Evolutionary conservation across 2,113 vertebrate species (phyloP).

Genomic region (Macaca nemestrina): DNA sequence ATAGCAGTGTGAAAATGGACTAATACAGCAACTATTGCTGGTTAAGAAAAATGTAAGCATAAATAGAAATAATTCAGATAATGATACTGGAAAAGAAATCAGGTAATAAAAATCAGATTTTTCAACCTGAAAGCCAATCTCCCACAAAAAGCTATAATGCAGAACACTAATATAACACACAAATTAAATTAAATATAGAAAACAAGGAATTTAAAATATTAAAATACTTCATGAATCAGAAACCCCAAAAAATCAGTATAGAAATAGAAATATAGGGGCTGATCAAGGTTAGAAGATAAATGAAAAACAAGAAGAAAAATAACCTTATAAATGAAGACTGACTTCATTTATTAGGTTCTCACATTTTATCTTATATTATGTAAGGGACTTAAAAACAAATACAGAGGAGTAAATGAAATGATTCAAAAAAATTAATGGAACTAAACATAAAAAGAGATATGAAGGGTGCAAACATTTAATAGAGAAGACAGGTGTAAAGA

Average conservation of each 20-base stretch:
- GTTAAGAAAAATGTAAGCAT: not conserved
- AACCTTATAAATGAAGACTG: not conserved
- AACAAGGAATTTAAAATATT: not conserved
- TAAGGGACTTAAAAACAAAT: not conserved
- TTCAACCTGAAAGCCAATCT: not conserved
- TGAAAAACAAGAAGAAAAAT: not conserved
- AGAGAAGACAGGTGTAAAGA: not conserved
- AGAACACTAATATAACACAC: not conserved
- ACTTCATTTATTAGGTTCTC: not conserved
- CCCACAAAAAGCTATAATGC: not conserved
- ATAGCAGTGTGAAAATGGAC: no score
- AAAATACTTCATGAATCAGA: not conserved
- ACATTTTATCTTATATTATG: not conserved
- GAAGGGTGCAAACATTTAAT: not conserved
- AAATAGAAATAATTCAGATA: not conserved
- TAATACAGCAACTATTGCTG: not conserved
- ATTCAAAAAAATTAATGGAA: not conserved
- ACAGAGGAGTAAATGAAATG: not conserved
- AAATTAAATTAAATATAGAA: not conserved
- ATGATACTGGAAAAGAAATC: not conserved
- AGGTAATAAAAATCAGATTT: not conserved
- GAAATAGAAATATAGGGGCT: not conserved
- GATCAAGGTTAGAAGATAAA: not conserved
- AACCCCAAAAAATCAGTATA: not conserved
- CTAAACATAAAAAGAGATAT: not conserved